Conservation (phyloP, 2,113 vertebrate genomes). For the Cinclus mexicanus region DNA sequence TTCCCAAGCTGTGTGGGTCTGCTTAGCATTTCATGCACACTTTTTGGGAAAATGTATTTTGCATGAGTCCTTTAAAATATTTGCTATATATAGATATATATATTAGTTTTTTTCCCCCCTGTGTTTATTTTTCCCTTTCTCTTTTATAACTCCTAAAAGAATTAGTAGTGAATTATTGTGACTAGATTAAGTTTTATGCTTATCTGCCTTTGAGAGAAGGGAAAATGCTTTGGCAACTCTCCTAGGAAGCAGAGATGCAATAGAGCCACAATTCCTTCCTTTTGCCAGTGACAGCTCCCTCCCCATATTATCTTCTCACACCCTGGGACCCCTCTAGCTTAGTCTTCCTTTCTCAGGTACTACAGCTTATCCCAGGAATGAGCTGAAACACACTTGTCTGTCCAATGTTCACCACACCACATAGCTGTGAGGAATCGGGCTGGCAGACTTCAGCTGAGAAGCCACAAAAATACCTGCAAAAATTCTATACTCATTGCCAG, state of each 20-base stretch:
- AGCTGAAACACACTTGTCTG: neutral
- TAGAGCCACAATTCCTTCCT: neutral
- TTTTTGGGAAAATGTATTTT: neutral
- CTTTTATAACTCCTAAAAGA: neutral
- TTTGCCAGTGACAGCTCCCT: neutral
- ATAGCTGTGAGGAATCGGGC: fast-evolving
- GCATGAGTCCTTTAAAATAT: neutral
- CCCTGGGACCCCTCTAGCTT: neutral
- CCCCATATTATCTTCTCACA: fast-evolving
- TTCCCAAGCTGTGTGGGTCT: neutral
- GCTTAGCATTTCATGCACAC: neutral
- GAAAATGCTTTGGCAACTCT: neutral
- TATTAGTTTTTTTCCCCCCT: neutral
- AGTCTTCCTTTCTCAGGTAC: neutral
- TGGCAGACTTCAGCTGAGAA: neutral
- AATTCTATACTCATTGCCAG: neutral
- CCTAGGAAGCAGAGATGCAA: neutral
- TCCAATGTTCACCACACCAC: neutral
- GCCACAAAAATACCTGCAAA: neutral
- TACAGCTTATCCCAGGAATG: neutral
- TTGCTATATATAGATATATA: neutral
- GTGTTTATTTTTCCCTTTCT: neutral
- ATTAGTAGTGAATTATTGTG: neutral
- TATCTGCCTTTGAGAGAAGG: neutral
- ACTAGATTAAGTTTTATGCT: neutral